These are phyloP conservation scores for Gryllus longicercus DNA, from an alignment of 2,888 invertebrate species.

Conservation along the genomic window DNA sequence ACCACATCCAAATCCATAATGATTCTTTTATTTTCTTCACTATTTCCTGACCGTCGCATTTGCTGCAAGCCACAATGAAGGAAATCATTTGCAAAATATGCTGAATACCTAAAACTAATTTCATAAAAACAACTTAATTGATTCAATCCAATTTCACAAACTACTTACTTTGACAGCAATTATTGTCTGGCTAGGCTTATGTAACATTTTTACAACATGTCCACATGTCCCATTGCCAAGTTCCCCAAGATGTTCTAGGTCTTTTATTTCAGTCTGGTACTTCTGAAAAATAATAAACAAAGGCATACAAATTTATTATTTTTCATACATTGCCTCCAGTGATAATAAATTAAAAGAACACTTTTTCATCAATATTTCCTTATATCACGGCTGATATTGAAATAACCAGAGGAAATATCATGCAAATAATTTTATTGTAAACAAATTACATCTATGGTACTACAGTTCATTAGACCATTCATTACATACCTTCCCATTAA, in stretches of 20 bases:
- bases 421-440: background rate
- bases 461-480: background rate
- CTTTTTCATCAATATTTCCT: too few relatives aligned
- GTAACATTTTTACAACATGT: conserved; percentile 94
- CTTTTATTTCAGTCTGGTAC: conserved; percentile 77
- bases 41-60: conserved; percentile 96
- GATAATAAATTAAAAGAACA: background rate
- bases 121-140: background rate
- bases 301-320: background rate
- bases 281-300: conserved; percentile 46
- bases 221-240: conserved; percentile 95
- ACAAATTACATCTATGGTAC: background rate
- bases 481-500: conserved; percentile 60
- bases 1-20: conserved; percentile 99
- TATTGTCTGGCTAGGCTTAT: conserved; percentile 76
- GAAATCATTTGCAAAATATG: conserved; percentile 21
- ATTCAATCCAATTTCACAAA: background rate
- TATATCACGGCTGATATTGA: too few relatives aligned
- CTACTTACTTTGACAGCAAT: conserved; percentile 85
- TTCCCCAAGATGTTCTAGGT: conserved; percentile 81
- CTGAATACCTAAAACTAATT: background rate
- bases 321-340: background rate
- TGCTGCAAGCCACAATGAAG: conserved; percentile 55
- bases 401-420: background rate
- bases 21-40: conserved; percentile 95